Evolutionary conservation across 2,113 vertebrate genomes (phyloP).

Genomic region (Origma solitaria): DNA sequence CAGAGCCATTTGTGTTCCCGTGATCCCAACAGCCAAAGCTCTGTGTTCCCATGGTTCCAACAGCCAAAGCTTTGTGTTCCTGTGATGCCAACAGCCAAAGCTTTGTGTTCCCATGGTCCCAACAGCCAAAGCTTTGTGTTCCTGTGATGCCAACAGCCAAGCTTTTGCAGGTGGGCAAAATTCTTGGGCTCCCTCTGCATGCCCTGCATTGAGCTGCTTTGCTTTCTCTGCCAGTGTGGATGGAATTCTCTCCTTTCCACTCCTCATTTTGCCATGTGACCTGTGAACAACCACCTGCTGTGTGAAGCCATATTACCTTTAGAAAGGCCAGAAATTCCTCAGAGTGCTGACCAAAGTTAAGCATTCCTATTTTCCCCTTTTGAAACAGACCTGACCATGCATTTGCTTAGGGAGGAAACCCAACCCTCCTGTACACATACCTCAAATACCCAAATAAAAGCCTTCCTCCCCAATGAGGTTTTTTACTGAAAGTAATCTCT

Average conservation of each 20-base stretch:
- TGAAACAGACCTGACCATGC: neutral
- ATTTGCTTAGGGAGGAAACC: neutral
- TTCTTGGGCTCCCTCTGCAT: fast-evolving
- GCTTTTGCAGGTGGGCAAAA: neutral
- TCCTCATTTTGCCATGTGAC: neutral
- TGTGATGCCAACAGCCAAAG: neutral
- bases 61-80: neutral
- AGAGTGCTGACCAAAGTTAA: neutral
- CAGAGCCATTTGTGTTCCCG: neutral
- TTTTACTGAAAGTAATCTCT: neutral
- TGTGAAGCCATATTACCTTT: fast-evolving
- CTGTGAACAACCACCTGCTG: neutral
- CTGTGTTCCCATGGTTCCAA: neutral
- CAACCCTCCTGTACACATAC: neutral
- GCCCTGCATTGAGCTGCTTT: neutral
- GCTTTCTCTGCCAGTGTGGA: neutral
- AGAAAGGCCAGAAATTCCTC: neutral
- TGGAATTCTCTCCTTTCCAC: neutral
- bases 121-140: neutral
- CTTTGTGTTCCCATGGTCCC: neutral
- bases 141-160: neutral
- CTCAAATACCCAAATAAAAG: neutral
- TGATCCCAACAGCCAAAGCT: neutral
- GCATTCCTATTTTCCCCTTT: neutral
- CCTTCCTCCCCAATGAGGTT: neutral